phyloP scores from a whole-genome alignment of 2,888 invertebrate genomes.

The Eurois occulta region DNA sequence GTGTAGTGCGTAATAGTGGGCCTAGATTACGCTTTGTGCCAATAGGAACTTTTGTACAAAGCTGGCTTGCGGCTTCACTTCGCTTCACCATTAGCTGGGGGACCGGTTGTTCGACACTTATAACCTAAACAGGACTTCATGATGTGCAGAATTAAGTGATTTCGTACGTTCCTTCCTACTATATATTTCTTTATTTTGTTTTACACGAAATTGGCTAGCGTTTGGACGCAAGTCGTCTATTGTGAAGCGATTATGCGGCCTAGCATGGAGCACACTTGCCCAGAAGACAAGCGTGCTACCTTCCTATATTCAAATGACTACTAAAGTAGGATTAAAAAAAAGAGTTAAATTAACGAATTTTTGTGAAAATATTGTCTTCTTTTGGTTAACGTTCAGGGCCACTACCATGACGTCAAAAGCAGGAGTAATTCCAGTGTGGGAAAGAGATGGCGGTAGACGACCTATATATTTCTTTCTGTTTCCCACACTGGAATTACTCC shows the following conservation, averaged over 20 bases:
- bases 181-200: neutral
- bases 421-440: no score
- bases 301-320: neutral
- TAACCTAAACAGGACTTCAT: neutral
- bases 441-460: no score
- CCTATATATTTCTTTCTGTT: no score
- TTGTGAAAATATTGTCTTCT: neutral
- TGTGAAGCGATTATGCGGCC: neutral
- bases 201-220: neutral
- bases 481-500: no score
- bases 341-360: neutral
- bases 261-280: neutral
- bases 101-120: neutral
- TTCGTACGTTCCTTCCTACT: neutral
- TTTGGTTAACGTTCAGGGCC: neutral
- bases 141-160: neutral
- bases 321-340: neutral
- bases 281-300: neutral
- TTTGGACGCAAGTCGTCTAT: neutral
- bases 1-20: conserved; percentile 16
- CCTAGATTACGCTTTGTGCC: conserved; percentile 3
- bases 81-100: neutral
- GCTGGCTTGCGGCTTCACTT: neutral
- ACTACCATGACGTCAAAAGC: no score
- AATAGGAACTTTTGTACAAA: neutral